Percentiles rank a stretch among this genome's conserved stretches.
These are phyloP conservation scores for Lycocerus yunnanus DNA, from an alignment of 2,888 invertebrate genomes.

Conservation along the genomic window DNA sequence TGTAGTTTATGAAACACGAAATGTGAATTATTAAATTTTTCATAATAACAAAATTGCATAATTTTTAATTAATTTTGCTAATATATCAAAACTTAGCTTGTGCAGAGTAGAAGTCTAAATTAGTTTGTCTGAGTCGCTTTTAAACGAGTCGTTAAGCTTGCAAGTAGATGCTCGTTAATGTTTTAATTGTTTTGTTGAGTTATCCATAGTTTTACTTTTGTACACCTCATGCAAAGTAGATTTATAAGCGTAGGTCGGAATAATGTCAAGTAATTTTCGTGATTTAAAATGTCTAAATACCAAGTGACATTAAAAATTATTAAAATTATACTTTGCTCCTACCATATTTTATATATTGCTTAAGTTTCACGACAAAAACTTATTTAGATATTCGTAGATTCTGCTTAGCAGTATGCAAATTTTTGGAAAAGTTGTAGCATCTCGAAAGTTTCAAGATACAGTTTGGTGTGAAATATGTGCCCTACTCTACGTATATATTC, in stretches of 20 bases:
- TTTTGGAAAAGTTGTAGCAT: slow-evolving; percentile 49
- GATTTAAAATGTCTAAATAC: slow-evolving; percentile 34
- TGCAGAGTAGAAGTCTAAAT: slow-evolving; percentile 6
- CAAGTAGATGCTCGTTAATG: slow-evolving; percentile 53
- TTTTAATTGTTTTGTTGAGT: slow-evolving; percentile 53
- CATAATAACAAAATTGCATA: not conserved
- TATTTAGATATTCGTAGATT: slow-evolving; percentile 45
- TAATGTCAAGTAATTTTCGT: slow-evolving; percentile 44
- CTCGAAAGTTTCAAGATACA: slow-evolving; percentile 46
- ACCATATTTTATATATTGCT: slow-evolving; percentile 35
- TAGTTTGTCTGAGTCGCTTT: slow-evolving; percentile 41
- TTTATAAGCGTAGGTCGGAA: slow-evolving; percentile 42
- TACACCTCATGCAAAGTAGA: slow-evolving; percentile 41
- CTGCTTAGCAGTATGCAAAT: slow-evolving; percentile 52
- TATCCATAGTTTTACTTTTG: slow-evolving; percentile 44
- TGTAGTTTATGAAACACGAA: not conserved
- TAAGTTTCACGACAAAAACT: slow-evolving; percentile 26
- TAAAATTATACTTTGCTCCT: slow-evolving; percentile 34
- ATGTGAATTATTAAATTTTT: not conserved
- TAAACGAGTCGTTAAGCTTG: slow-evolving; percentile 52
- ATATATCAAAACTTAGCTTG: not conserved
- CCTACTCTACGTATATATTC: slow-evolving; percentile 56
- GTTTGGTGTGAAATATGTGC: slow-evolving; percentile 57
- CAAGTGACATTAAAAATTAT: slow-evolving; percentile 29
- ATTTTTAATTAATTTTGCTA: not conserved